These are phyloP conservation scores for Thomomys bottae DNA, from an alignment of 2,113 vertebrate genomes.

Conservation along the genomic window DNA sequence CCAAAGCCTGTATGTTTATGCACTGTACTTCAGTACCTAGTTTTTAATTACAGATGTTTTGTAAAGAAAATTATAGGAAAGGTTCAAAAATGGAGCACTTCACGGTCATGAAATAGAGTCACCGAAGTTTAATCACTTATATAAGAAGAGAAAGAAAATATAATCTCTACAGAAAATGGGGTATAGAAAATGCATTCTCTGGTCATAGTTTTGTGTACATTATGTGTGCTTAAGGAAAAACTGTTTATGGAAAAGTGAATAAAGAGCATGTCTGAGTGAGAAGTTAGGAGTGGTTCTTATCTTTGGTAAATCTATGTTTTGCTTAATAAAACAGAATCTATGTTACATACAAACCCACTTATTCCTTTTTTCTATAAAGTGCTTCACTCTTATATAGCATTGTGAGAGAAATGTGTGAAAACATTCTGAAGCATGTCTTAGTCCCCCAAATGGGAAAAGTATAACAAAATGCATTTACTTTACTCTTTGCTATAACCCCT, in stretches of 20 bases:
- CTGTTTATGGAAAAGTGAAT: constrained; percentile 13
- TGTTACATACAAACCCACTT: background rate
- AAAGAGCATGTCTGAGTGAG: background rate
- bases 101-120: background rate
- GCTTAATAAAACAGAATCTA: constrained; percentile 1
- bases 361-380: background rate
- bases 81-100: background rate
- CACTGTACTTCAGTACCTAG: background rate
- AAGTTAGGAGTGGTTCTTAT: background rate
- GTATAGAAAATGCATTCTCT: background rate
- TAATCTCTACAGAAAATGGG: background rate
- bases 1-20: background rate
- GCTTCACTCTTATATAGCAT: background rate
- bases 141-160: constrained; percentile 25
- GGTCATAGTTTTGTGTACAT: constrained; percentile 6
- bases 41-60: background rate
- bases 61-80: constrained; percentile 28
- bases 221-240: background rate
- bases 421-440: background rate
- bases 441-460: background rate
- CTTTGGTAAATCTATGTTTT: background rate
- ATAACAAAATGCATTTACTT: background rate
- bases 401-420: background rate
- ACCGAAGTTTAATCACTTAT: background rate
- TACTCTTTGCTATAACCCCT: background rate